A percentile compares a stretch with the other conserved stretches of the same genome.
phyloP scores from a whole-genome alignment of 2,888 invertebrate genomes.

The Campaea margaritaria region DNA sequence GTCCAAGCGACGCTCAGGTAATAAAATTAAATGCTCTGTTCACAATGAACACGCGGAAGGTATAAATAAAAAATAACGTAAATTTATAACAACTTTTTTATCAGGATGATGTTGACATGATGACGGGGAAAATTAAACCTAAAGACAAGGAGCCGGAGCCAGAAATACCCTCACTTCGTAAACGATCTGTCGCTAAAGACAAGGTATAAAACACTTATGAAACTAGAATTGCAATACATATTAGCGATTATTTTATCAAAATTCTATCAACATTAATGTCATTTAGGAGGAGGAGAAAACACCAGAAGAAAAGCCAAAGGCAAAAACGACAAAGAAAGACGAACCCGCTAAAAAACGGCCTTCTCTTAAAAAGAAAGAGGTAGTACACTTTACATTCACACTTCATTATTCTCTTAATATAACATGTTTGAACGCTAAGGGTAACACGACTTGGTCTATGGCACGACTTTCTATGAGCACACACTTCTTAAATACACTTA shows the following conservation, averaged over 20 bases:
- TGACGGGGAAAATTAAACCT: slow-evolving; percentile 79
- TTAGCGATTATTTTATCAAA: not conserved
- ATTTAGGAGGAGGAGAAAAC: slow-evolving; percentile 76
- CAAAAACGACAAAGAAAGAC: slow-evolving; percentile 72
- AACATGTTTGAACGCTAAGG: slow-evolving; percentile 48
- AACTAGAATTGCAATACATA: not conserved
- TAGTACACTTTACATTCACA: slow-evolving; percentile 62
- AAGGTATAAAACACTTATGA: slow-evolving; percentile 61
- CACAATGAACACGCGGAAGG: not conserved
- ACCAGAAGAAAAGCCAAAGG: slow-evolving; percentile 78
- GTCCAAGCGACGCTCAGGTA: slow-evolving; percentile 74
- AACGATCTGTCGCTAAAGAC: slow-evolving; percentile 74
- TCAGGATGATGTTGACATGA: slow-evolving; percentile 78
- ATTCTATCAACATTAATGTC: slow-evolving; percentile 10
- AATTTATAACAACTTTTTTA: slow-evolving; percentile 4
- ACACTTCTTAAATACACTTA: slow-evolving; percentile 24
- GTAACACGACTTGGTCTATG: slow-evolving; percentile 43
- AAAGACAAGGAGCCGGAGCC: slow-evolving; percentile 77
- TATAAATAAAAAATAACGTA: slow-evolving; percentile 2
- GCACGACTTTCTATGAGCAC: slow-evolving; percentile 22
- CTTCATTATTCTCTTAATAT: slow-evolving; percentile 34
- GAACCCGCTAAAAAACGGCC: slow-evolving; percentile 76
- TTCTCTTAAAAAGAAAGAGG: slow-evolving; percentile 80
- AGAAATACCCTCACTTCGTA: slow-evolving; percentile 73
- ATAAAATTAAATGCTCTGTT: slow-evolving; percentile 4